Evolutionary conservation across 2,797 vertebrate genomes (phyloP), one percentile per base, ranked within the genome.

Genomic region (Enteromius radiatus): DNA sequence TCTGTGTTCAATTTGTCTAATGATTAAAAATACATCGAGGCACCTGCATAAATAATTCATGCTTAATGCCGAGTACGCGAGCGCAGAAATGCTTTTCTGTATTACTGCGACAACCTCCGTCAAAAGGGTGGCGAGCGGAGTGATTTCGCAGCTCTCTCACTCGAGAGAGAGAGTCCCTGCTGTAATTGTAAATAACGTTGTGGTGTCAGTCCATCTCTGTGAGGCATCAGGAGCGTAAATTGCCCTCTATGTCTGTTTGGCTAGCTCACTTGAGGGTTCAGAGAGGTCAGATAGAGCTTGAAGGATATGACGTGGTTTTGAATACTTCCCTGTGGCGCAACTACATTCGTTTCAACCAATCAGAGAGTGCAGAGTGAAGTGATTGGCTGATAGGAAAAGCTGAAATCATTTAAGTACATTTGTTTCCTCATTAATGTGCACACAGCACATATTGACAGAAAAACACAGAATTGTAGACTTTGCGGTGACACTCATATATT

Each of bases 11-110:
- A 82, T 89, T 89, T 87, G 85, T 90, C 85, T 87, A 85, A 89
- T 87, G 81, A 90, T 88, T 87, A 86, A 88, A 89, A 89, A 86
- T 89, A 88, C 86, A 88, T 84, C n/a, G 69, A 83, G 85, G 83
- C 80, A 88, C 81, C 82, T 85, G 86, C 87, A 90, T 91, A 87
- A 91, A 91, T 90, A 86, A 90, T 90, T 86, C 81, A 91, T 86
- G 80, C 76, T 74, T 83, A 86, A 87, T 86, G 78, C 63, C 49
- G 80, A 86, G 76, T 78, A 79, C 43, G 73, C 75, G 54, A 67
- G 71, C 33, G 33, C 23, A 80, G 77, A 84, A 84, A 75, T 80
- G 76, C 78, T 86, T 84, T 86, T 84, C 65, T 15, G 78, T 86
- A 82, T 89, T 81, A 82, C 87, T 64, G 78, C 31, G 47, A 65